phyloP scores from a whole-genome alignment of 2,113 vertebrate species.

The Balaenoptera acutorostrata region DNA sequence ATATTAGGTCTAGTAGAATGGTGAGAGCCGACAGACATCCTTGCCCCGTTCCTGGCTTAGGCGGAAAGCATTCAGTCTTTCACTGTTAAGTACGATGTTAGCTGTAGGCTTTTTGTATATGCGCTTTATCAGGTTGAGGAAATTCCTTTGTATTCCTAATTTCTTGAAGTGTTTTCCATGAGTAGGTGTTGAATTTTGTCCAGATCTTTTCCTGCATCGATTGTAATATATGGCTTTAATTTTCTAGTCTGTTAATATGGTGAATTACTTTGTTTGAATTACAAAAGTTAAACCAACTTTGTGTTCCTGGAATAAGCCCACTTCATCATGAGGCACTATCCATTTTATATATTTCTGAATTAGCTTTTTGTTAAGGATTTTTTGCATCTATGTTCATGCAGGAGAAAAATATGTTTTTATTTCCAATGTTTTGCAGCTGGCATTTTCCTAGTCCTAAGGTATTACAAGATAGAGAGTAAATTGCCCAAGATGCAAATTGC shows the following conservation, averaged over 20 bases:
- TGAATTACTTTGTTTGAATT: neutral
- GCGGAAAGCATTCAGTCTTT: neutral
- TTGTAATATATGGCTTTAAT: neutral
- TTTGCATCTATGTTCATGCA: neutral
- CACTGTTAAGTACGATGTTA: neutral
- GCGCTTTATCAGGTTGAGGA: neutral
- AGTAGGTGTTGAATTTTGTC: neutral
- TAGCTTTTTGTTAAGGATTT: neutral
- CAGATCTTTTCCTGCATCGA: neutral
- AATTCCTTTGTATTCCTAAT: neutral
- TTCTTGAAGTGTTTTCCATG: neutral
- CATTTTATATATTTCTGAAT: neutral
- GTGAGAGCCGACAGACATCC: neutral
- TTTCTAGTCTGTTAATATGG: neutral
- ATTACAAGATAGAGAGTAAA: neutral
- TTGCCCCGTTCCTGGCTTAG: neutral
- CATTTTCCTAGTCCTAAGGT: neutral
- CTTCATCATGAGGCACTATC: neutral
- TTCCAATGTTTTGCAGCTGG: neutral
- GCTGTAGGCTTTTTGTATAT: neutral
- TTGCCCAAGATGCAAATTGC: neutral
- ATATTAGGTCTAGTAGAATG: neutral
- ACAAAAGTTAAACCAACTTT: neutral
- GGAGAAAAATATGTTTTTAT: neutral
- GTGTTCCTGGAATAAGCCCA: neutral